Evolutionary conservation across 2,797 vertebrate species (phyloP), one percentile per base, ranked within the genome.

Genomic region (Acrossocheilus wenchowensis): DNA sequence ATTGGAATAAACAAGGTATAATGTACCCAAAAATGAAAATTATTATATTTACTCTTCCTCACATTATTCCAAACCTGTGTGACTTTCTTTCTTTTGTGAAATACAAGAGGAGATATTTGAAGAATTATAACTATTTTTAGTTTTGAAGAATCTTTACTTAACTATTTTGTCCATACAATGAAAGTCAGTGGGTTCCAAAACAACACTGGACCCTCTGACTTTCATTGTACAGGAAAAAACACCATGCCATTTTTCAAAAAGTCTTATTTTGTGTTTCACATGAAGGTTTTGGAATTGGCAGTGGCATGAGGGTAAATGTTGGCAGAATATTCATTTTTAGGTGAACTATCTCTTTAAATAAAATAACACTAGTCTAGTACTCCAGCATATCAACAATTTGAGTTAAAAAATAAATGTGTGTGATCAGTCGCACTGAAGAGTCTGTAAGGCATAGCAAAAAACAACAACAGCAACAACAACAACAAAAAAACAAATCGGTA

Each of bases 391-490:
- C 45, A 14, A 68, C 52, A 12, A 6, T 80, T 30, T 41, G 72
- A 60, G 23, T 23, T 64, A 89, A 91, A 60, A 92, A 90, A 78
- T 60, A 60, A 54, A 78, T 57, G 19, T 43, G 48, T 78, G 60
- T 30, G 62, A 68, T 54, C 19, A 90, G 91, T 93, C 93, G 50
- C 87, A 71, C 26, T 78, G 11, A 72, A 14, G 26, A 52, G 17
- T 82, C 64, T 50, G 52, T 85, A 78, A 88, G 54, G 93, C 94
- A 93, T 90, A 90, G 48, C 84, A 91, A 94, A 92, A 92, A 93
- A 92, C 92, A 88, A 83, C n/a, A n/a, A n/a, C n/a, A n/a, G n/a
- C n/a, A n/a, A n/a, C n/a, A n/a, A n/a, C 84, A 5, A 6, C 43
- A 45, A 45, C 2, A 52, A 17, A 0, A 48, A 50, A 50, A 19